Percentiles rank a stretch among this genome's conserved stretches.
These are phyloP conservation scores for Perdita meconis DNA, from an alignment of 2,888 invertebrate genomes.

Conservation along the genomic window DNA sequence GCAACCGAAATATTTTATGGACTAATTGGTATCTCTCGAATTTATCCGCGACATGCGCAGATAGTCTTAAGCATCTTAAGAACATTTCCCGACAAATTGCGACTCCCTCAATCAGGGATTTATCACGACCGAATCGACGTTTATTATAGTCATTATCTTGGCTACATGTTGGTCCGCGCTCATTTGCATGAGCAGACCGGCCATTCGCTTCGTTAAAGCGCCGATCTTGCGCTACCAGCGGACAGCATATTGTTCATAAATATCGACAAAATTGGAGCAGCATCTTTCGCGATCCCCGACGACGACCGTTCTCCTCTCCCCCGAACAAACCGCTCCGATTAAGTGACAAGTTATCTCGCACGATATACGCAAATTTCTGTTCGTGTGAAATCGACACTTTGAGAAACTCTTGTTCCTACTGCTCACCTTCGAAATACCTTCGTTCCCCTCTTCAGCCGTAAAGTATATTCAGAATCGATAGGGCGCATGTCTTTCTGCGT, in stretches of 20 bases:
- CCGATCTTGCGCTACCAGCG: not conserved
- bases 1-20: not conserved
- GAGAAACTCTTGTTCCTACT: not conserved
- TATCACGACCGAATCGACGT: conserved; percentile 52
- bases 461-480: not conserved
- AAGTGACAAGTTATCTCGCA: conserved; percentile 26
- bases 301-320: not conserved
- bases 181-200: conserved; percentile 41
- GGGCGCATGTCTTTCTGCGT: not conserved
- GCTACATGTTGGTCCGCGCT: conserved; percentile 33
- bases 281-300: not conserved
- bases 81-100: conserved; percentile 30
- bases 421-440: not conserved
- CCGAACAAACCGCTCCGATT: conserved; percentile 4
- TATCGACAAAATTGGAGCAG: conserved; percentile 37
- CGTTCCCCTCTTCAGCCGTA: not conserved
- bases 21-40: not conserved
- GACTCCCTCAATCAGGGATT: conserved; percentile 29
- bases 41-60: not conserved
- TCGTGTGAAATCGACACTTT: conserved; percentile 10
- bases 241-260: conserved; percentile 47
- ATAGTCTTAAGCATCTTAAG: not conserved
- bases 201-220: conserved; percentile 38
- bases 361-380: conserved; percentile 4
- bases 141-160: conserved; percentile 56